phyloP scores from a whole-genome alignment of 2,113 vertebrate species.

The Strigops habroptila region DNA sequence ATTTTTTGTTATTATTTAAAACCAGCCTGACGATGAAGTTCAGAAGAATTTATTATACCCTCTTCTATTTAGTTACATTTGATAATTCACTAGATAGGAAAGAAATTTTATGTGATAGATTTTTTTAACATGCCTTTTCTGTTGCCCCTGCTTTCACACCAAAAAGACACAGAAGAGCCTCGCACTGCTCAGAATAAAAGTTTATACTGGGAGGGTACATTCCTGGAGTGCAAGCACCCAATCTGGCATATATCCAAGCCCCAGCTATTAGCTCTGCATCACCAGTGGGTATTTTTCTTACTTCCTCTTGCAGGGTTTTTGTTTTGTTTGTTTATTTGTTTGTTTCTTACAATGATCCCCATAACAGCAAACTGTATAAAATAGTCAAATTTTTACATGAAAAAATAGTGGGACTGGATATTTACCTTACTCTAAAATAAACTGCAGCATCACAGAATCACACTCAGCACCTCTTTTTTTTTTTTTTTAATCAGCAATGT shows the following conservation, averaged over 20 bases:
- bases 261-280: not conserved
- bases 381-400: not conserved
- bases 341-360: not conserved
- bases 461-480: not conserved
- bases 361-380: not conserved
- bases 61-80: not conserved
- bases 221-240: conserved; percentile 46
- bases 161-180: conserved; percentile 4
- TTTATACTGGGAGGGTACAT: conserved; percentile 29
- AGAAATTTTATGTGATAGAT: not conserved
- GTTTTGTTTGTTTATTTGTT: not conserved
- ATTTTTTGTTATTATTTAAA: not conserved
- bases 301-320: not conserved
- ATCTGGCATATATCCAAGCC: not conserved
- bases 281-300: conserved; percentile 3
- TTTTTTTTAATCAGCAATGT: not conserved
- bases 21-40: not conserved
- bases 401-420: not conserved
- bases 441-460: not conserved
- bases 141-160: not conserved
- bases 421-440: not conserved
- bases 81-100: not conserved
- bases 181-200: conserved; percentile 14
- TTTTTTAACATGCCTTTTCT: not conserved
- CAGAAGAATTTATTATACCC: not conserved